Conservation (phyloP, 2,888 invertebrate species). For the Cheilosia variabilis region DNA sequence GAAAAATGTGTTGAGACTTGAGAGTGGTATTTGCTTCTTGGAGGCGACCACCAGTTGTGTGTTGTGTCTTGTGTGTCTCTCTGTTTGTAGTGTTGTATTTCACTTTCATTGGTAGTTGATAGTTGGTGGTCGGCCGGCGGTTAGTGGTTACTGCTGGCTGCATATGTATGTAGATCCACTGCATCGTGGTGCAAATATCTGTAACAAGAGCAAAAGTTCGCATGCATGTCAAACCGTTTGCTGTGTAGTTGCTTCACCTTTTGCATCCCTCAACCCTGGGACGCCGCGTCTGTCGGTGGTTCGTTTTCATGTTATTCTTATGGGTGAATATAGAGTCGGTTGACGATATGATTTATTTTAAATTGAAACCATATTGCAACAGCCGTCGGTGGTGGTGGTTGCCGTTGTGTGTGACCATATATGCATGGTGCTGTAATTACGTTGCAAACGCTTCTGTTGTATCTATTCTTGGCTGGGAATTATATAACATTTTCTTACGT, state of each 20-base stretch:
- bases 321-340: constrained; percentile 39
- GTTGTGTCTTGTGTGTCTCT: constrained; percentile 31
- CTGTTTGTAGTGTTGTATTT: constrained; percentile 69
- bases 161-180: constrained; percentile 40
- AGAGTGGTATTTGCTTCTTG: constrained; percentile 59
- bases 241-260: constrained; percentile 59
- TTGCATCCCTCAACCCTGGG: constrained; percentile 19
- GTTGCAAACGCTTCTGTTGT: constrained; percentile 46
- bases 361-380: constrained; percentile 68
- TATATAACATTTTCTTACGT: constrained; percentile 53
- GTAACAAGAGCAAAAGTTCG: constrained; percentile 74
- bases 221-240: constrained; percentile 70
- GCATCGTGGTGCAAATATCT: constrained; percentile 60
- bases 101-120: constrained; percentile 71
- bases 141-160: constrained; percentile 15
- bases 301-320: constrained; percentile 44
- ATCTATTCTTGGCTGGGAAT: constrained; percentile 55
- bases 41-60: constrained; percentile 9
- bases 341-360: constrained; percentile 73
- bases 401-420: constrained; percentile 58
- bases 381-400: constrained; percentile 26
- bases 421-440: constrained; percentile 44
- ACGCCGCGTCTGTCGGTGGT: neutral
- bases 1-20: constrained; percentile 43
- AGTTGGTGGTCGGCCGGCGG: constrained; percentile 11